These are phyloP conservation scores for Megastigmus dorsalis DNA, from an alignment of 2,888 invertebrate species.

Conservation along the genomic window DNA sequence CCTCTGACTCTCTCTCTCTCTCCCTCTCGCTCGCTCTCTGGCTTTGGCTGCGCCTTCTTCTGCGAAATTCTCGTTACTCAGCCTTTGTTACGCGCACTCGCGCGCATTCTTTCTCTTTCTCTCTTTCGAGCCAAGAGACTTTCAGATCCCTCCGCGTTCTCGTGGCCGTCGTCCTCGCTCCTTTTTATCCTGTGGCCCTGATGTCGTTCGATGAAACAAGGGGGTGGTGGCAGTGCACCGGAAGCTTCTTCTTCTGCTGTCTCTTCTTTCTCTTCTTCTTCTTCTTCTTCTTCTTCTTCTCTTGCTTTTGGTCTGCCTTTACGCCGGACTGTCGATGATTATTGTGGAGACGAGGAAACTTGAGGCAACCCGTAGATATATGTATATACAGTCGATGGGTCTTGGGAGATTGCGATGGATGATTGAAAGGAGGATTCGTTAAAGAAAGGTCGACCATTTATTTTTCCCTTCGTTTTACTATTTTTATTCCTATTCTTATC, in stretches of 20 bases:
- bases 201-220: slow-evolving; percentile 40
- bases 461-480: not conserved
- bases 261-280: not conserved
- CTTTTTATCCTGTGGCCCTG: not conserved
- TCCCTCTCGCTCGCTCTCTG: not conserved
- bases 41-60: slow-evolving; percentile 15
- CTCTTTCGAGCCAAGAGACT: slow-evolving; percentile 24
- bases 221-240: not conserved
- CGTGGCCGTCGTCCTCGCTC: not conserved
- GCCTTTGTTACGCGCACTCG: slow-evolving; percentile 41
- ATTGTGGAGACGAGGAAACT: slow-evolving; percentile 28
- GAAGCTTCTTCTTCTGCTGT: slow-evolving; percentile 11
- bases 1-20: not conserved
- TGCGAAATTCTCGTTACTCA: slow-evolving; percentile 53
- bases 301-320: not conserved
- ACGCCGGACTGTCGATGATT: slow-evolving; percentile 28
- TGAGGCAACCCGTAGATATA: not conserved
- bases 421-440: slow-evolving; percentile 34
- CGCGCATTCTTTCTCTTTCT: not conserved
- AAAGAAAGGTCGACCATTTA: not conserved
- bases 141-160: slow-evolving; percentile 1
- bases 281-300: not conserved
- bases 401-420: slow-evolving; percentile 21
- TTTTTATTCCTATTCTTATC: too few species aligned
- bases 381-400: slow-evolving; percentile 1